These are phyloP conservation scores for Pocillopora meandrina DNA, from an alignment of 92 coral and sea anemone genomes.

Conservation along the genomic window DNA sequence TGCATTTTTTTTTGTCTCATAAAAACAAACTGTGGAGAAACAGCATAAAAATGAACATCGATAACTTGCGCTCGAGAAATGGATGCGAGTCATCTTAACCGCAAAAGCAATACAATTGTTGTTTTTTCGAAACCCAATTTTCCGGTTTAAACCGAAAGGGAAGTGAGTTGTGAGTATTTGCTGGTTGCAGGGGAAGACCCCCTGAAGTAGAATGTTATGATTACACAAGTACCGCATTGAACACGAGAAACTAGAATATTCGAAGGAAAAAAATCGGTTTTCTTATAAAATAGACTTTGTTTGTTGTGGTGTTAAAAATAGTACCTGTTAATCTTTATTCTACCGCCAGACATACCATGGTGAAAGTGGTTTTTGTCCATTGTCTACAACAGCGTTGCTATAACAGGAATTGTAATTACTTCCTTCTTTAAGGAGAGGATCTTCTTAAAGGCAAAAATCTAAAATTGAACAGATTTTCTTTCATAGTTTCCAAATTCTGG, in stretches of 20 bases:
- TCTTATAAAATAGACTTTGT: background rate
- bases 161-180: constrained; percentile 11
- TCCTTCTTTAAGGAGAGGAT: constrained; percentile 4
- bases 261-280: background rate
- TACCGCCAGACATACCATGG: constrained; percentile 12
- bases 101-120: constrained; percentile 1
- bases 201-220: constrained; percentile 2
- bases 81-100: background rate
- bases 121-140: constrained; percentile 29
- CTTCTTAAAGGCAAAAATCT: background rate
- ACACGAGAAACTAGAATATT: background rate
- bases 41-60: background rate
- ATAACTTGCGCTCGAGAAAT: background rate
- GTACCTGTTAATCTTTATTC: background rate
- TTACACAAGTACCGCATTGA: constrained; percentile 4
- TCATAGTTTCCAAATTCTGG: background rate
- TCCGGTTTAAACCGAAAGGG: constrained; percentile 30
- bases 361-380: constrained; percentile 1
- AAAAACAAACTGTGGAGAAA: background rate
- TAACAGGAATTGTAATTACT: constrained; percentile 3
- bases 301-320: constrained; percentile 17
- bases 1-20: background rate
- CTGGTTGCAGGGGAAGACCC: constrained; percentile 13
- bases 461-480: background rate
- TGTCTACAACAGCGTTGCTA: background rate